phyloP scores from a whole-genome alignment of 2,113 vertebrate genomes.

The Halichoeres trimaculatus region DNA sequence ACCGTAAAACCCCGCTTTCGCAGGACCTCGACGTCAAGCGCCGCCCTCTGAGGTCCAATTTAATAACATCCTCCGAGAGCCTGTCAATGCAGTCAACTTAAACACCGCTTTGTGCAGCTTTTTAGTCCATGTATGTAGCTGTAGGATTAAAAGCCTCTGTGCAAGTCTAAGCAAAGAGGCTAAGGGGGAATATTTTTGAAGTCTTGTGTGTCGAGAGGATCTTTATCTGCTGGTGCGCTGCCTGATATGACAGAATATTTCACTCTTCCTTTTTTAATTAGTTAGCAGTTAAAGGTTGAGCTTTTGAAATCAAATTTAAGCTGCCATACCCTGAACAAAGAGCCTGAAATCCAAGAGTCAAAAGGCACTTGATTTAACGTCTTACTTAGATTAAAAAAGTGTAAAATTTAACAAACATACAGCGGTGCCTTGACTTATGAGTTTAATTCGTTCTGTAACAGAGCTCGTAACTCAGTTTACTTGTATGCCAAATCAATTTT shows the following conservation, averaged over 20 bases:
- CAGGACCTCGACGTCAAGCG: slow-evolving; percentile 14
- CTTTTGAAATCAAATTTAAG: not conserved
- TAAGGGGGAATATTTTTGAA: not conserved
- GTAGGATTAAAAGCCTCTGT: slow-evolving; percentile 12
- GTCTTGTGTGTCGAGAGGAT: not conserved
- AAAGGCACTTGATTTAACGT: no score
- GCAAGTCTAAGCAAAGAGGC: not conserved
- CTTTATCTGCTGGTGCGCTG: not conserved
- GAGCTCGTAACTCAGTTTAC: no score
- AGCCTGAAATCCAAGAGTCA: no score
- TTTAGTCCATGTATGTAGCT: not conserved
- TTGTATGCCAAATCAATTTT: no score
- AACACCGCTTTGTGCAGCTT: slow-evolving; percentile 3
- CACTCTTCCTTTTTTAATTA: not conserved
- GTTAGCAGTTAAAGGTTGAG: not conserved
- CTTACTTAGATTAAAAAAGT: no score
- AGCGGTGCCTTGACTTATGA: no score
- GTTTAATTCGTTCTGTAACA: no score
- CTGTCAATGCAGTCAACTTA: slow-evolving; percentile 15
- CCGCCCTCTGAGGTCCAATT: slow-evolving; percentile 58
- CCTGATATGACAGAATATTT: not conserved
- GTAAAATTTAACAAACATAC: not conserved
- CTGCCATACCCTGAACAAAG: no score
- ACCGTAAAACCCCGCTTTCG: slow-evolving; percentile 60
- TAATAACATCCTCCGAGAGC: slow-evolving; percentile 40